Evolutionary conservation across 2,113 vertebrate genomes (phyloP).

Genomic region (Phoxinus phoxinus): DNA sequence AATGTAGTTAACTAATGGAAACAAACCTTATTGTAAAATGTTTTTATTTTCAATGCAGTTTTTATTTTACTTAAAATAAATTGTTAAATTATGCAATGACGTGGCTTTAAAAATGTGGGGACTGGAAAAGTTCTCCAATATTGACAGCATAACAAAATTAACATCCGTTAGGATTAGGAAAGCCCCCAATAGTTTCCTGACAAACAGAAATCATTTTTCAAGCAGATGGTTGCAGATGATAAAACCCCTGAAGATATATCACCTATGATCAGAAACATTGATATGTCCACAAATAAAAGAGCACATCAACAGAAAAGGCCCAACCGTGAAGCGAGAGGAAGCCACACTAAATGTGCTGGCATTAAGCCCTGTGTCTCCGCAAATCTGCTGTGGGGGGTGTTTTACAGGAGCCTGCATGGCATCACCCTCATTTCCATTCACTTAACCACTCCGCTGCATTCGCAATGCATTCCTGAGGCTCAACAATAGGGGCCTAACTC

Average conservation of each 20-base stretch:
- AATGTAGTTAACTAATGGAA: too few relatives aligned
- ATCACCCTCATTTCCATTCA: constrained; percentile 61
- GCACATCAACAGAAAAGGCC: background rate
- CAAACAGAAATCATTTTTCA: constrained; percentile 33
- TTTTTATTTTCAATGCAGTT: too few relatives aligned
- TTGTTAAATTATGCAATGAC: background rate
- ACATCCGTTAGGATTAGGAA: constrained; percentile 35
- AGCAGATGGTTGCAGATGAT: constrained; percentile 31
- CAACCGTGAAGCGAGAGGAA: background rate
- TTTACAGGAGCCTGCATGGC: constrained; percentile 40
- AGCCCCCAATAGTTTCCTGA: constrained; percentile 3
- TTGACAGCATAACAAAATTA: background rate
- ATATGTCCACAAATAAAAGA: background rate
- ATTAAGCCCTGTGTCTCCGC: constrained; percentile 62
- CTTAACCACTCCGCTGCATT: constrained; percentile 71
- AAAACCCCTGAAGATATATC: background rate
- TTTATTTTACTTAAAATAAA: background rate
- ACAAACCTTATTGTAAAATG: background rate
- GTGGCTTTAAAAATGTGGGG: too few relatives aligned
- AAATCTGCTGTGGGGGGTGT: constrained; percentile 16
- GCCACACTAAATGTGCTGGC: constrained; percentile 56
- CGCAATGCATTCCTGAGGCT: constrained; percentile 73
- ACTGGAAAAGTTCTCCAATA: background rate
- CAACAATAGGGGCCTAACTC: constrained; percentile 71
- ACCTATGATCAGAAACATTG: constrained; percentile 11